Percentiles rank a stretch among this genome's conserved stretches.
phyloP scores from a whole-genome alignment of 2,888 invertebrate genomes.

The Pachycephus smyrnensis region DNA sequence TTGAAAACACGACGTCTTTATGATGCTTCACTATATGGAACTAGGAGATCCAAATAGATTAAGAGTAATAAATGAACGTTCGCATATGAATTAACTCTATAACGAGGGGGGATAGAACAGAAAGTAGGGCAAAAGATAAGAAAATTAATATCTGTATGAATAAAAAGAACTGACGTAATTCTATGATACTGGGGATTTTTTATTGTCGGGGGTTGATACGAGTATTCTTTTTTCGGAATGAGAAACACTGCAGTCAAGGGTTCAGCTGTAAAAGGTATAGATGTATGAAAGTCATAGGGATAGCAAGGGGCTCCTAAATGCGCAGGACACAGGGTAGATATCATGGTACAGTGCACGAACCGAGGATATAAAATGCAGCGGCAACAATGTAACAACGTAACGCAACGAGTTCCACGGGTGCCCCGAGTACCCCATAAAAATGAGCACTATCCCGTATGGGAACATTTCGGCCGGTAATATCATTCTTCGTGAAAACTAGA shows the following conservation, averaged over 20 bases:
- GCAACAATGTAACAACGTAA: slow-evolving; percentile 17
- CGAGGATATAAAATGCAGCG: slow-evolving; percentile 24
- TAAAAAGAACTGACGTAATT: background rate
- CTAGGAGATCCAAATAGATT: background rate
- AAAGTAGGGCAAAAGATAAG: background rate
- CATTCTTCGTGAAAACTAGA: background rate
- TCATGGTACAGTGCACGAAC: background rate
- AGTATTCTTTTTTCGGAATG: background rate
- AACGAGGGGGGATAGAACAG: background rate
- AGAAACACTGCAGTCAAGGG: background rate
- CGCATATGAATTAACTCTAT: background rate
- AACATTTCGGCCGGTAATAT: slow-evolving; percentile 3
- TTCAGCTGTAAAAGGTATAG: background rate
- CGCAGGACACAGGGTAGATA: background rate
- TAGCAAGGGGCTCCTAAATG: background rate
- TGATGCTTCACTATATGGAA: background rate
- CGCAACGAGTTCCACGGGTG: slow-evolving; percentile 14
- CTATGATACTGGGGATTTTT: background rate
- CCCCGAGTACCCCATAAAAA: slow-evolving; percentile 25
- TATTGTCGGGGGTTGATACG: background rate
- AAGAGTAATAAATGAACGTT: background rate
- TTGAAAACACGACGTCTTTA: background rate
- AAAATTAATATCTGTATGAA: background rate
- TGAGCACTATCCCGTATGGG: slow-evolving; percentile 8
- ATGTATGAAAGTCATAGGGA: background rate